Conservation (phyloP, 30 jellyfish, hydroid and myxozoan species). For the Hydractinia echinata region DNA sequence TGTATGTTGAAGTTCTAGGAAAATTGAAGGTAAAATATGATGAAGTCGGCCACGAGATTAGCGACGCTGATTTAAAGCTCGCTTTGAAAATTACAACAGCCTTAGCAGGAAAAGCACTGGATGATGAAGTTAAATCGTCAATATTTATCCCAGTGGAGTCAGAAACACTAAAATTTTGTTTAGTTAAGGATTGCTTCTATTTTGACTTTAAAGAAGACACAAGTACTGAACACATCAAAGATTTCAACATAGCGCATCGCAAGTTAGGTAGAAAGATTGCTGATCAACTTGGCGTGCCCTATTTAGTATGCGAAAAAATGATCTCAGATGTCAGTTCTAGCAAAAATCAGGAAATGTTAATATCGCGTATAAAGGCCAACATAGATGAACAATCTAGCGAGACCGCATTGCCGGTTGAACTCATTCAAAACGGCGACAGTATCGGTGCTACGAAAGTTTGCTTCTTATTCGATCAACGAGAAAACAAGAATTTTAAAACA, state of each 20-base stretch:
- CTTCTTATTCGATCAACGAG: conserved; percentile 57
- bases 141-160: conserved; percentile 6
- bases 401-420: conserved; percentile 58
- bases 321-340: conserved; percentile 49
- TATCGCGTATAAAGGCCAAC: conserved; percentile 51
- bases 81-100: no score
- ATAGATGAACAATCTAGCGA: conserved; percentile 64
- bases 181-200: conserved; percentile 2
- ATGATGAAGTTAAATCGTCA: no score
- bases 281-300: conserved; percentile 31
- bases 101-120: no score
- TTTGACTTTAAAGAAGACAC: background rate
- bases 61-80: no score
- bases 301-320: conserved; percentile 38
- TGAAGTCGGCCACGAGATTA: background rate
- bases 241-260: conserved; percentile 29
- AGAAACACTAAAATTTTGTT: background rate
- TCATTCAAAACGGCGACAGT: conserved; percentile 82
- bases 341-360: conserved; percentile 67
- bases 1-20: conserved; percentile 27
- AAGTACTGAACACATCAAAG: background rate
- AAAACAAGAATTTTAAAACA: conserved; percentile 23
- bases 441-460: conserved; percentile 60
- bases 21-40: conserved; percentile 31
- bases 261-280: conserved; percentile 42